Evolutionary conservation across 2,113 vertebrate species (phyloP).

Genomic region (Indicator indicator): DNA sequence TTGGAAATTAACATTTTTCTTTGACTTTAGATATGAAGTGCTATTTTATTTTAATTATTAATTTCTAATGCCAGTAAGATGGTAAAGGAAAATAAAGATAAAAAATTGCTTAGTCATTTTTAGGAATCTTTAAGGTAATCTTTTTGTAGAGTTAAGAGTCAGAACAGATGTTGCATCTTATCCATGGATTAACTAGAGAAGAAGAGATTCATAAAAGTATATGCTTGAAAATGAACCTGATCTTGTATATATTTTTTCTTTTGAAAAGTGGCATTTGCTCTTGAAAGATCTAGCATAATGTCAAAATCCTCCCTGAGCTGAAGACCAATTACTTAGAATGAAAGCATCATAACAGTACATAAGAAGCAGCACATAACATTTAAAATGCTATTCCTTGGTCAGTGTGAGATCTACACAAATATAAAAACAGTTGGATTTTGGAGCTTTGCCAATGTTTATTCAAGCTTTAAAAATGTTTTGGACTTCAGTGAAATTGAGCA

Average conservation of each 20-base stretch:
- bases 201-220: constrained; percentile 6
- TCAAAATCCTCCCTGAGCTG: constrained; percentile 56
- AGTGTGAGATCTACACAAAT: not conserved
- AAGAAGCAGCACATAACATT: not conserved
- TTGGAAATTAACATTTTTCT: not conserved
- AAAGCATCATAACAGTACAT: constrained; percentile 37
- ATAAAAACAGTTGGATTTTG: not conserved
- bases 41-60: not conserved
- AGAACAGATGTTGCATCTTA: constrained; percentile 3
- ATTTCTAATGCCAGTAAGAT: not conserved
- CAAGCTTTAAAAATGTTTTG: constrained; percentile 17
- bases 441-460: not conserved
- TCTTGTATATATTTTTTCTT: constrained; percentile 46
- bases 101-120: not conserved
- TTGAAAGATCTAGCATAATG: constrained; percentile 38
- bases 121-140: constrained; percentile 19
- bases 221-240: constrained; percentile 17
- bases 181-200: not conserved
- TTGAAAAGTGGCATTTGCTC: constrained; percentile 63
- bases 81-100: not conserved
- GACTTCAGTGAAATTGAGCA: not conserved
- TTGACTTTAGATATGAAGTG: not conserved
- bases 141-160: constrained; percentile 16
- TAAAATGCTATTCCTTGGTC: constrained; percentile 19
- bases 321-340: constrained; percentile 25